Base-by-base conservation (phyloP, 2,113 vertebrate species). In the Hyaena hyaena region DNA sequence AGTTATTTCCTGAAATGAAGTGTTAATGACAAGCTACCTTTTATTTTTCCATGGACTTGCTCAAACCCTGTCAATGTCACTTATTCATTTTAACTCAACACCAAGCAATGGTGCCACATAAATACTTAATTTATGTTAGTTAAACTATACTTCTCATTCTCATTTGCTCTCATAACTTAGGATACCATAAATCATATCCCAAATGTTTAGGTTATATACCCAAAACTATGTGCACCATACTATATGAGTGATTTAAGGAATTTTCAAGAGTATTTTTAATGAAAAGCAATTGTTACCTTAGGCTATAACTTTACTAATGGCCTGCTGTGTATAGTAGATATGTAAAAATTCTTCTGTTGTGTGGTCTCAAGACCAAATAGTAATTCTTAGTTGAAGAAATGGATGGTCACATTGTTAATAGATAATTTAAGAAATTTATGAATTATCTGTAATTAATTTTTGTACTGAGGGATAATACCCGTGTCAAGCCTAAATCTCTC, bases 371-470 rank as follows among this genome's bases (percentile, higher is more conserved):
- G 48, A 9, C 3, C 1, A 74, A 91, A 73, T 39, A 58, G 11
- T 1, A 71, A 4, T 58, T 97, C 8, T n/a, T 58, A 90, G 14
- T n/a, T 88, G 39, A 12, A 39, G 15, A 96, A 86, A 89, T 84
- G 16, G 48, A 17, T 35, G 4, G 33, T 93, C 7, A 66, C 14
- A 76, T 2, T 55, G 10, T 53, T 88, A 87, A 23, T 43, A 90
- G 17, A 92, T 4, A 85, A 77, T 63, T 79, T 83, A 82, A 85
- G 83, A 14, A 43, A 50, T 76, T 91, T 91, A 24, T 93, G 11
- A 43, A 82, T 95, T 71, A 88, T 58, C 63, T 81, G 28, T 79
- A 90, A 91, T 79, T 63, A 82, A 43, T 48, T 88, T 93, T 96
- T 76, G 2, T 68, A 14, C 48, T 97, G n/a, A 73, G 83, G 43